Evolutionary conservation across 2,888 invertebrate species (phyloP), one percentile per base, ranked within the genome.

Genomic region (Scaptomyza flava): DNA sequence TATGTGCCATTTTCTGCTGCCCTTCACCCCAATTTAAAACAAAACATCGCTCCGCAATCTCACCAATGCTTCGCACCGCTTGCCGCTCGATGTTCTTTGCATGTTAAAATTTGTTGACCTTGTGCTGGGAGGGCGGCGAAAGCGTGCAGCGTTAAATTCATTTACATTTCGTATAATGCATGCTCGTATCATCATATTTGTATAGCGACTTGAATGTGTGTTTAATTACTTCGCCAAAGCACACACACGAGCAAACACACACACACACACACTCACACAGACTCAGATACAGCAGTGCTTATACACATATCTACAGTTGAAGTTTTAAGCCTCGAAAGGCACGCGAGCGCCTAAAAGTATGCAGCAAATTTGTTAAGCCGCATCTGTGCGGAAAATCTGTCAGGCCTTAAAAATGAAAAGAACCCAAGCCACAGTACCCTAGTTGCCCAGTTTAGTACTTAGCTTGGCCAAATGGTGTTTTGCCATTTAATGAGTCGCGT

Each of bases 141-240:
- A 33, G 65, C 52, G 66, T 59, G 63, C 59, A 73, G 76, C 76
- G 27, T 77, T 77, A 77, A 73, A 70, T 70, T 77, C 78, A 77
- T 77, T 77, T 77, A 73, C 76, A 77, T 77, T 77, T 64, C 78
- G 77, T 77, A 77, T 64, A 77, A 77, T 77, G 76, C 74, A 73
- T 66, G 63, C 63, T 45, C 63, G 63, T 51, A 63, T 63, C 63
- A 77, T 77, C 78, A 73, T 77, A 73, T 77, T 77, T 73, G 78
- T 73, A 70, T 63, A 70, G 74, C 62, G 73, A 77, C 70, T 77
- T 70, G 70, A 73, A 77, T 77, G 78, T 77, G 78, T 77, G 78
- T 77, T 77, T 77, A 77, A 77, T 77, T 77, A 77, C 76, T 77
- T 69, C 43, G 61, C 59, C 68, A 68, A 63, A 60, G 63, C 63